A percentile compares a stretch with the other conserved stretches of the same genome.
Evolutionary conservation across 2,888 invertebrate species (phyloP).

Genomic region (Sympetrum striolatum): DNA sequence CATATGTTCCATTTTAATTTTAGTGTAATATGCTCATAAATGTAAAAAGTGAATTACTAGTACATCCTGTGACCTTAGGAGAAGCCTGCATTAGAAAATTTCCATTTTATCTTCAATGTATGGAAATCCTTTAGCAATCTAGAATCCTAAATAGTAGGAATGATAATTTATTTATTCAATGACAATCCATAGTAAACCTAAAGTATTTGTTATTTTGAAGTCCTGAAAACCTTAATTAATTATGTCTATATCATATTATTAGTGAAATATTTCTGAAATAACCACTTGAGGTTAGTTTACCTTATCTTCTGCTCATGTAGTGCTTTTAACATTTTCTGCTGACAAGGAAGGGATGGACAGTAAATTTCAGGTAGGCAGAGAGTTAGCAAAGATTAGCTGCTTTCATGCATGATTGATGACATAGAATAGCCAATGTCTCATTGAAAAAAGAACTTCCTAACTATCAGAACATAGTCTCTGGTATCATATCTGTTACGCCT

Average conservation of each 20-base stretch:
- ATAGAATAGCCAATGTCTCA: background rate
- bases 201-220: background rate
- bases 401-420: slow-evolving; percentile 7
- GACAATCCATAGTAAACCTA: background rate
- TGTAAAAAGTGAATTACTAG: background rate
- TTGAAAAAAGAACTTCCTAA: background rate
- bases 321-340: slow-evolving; percentile 47
- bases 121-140: background rate
- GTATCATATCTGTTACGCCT: background rate
- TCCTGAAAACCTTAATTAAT: background rate
- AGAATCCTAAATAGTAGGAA: background rate
- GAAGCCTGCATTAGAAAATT: slow-evolving; percentile 7
- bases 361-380: slow-evolving; percentile 58
- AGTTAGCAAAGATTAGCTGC: slow-evolving; percentile 22
- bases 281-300: slow-evolving; percentile 24
- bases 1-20: background rate
- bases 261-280: background rate
- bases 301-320: slow-evolving; percentile 43
- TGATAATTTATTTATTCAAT: background rate
- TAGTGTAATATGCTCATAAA: background rate
- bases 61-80: background rate
- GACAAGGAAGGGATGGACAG: slow-evolving; percentile 61
- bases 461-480: background rate
- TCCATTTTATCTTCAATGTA: background rate
- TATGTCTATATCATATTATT: background rate